phyloP scores from a whole-genome alignment of 2,113 vertebrate species.

The Chlamydotis undulata region DNA sequence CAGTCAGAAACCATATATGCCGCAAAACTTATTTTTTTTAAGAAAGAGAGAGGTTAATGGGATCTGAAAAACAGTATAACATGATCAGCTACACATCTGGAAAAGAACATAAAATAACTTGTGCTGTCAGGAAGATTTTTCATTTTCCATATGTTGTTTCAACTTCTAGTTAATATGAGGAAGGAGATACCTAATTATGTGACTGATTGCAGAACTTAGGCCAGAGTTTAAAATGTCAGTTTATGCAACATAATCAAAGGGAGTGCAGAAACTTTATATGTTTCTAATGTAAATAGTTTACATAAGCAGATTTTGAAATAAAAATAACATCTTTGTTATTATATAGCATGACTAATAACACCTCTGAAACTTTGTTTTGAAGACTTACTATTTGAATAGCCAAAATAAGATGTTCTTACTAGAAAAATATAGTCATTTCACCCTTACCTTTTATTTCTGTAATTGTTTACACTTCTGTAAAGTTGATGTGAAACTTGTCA shows the following conservation, averaged over 20 bases:
- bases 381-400: background rate
- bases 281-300: background rate
- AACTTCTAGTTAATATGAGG: background rate
- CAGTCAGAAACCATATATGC: conserved; percentile 48
- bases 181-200: background rate
- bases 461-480: background rate
- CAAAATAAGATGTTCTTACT: background rate
- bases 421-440: background rate
- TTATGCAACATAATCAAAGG: background rate
- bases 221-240: background rate
- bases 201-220: background rate
- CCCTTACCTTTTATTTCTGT: background rate
- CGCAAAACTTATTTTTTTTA: conserved; percentile 22
- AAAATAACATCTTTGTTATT: background rate
- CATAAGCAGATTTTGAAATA: background rate
- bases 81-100: conserved; percentile 18
- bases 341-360: background rate
- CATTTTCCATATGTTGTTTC: conserved; percentile 19
- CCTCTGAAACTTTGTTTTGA: background rate
- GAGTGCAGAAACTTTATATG: background rate
- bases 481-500: background rate
- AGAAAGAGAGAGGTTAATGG: background rate
- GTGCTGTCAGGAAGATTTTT: conserved; percentile 16
- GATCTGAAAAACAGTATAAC: conserved; percentile 24
- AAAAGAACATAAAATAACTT: background rate